phyloP scores from a whole-genome alignment of 2,113 vertebrate species.

The Chamaea fasciata region DNA sequence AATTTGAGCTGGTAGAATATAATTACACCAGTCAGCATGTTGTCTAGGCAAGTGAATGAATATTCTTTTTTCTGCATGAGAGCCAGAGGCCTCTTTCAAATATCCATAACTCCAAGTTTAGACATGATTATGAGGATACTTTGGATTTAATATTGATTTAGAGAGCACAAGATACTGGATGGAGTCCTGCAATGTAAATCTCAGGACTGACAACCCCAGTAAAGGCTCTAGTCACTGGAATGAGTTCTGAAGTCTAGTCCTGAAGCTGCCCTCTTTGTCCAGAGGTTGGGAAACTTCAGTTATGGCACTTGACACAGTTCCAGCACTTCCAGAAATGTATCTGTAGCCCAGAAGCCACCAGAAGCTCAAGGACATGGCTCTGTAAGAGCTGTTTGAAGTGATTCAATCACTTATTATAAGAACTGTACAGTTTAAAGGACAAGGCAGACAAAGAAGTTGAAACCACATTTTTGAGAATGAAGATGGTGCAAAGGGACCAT shows the following conservation, averaged over 20 bases:
- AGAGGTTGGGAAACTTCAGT: not conserved
- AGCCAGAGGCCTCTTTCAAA: slow-evolving; percentile 22
- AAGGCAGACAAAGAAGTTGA: not conserved
- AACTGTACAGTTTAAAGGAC: not conserved
- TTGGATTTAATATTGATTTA: slow-evolving; percentile 39
- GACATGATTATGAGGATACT: not conserved
- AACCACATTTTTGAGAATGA: not conserved
- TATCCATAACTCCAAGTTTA: slow-evolving; percentile 14
- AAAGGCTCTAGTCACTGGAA: not conserved
- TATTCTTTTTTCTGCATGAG: not conserved
- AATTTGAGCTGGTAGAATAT: slow-evolving; percentile 9
- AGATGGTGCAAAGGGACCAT: rapidly evolving
- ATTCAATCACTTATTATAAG: not conserved
- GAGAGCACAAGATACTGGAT: not conserved
- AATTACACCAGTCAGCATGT: slow-evolving; percentile 19
- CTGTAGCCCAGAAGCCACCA: not conserved
- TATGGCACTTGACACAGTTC: not conserved
- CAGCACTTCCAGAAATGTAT: not conserved
- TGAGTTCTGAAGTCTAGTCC: not conserved
- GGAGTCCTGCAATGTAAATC: not conserved
- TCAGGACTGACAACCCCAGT: not conserved
- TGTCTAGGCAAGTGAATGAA: slow-evolving; percentile 10
- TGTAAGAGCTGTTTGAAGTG: not conserved
- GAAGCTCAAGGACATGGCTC: not conserved
- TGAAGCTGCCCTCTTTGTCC: not conserved